phyloP scores from a whole-genome alignment of 2,888 invertebrate genomes.

The Andrena dorsata region DNA sequence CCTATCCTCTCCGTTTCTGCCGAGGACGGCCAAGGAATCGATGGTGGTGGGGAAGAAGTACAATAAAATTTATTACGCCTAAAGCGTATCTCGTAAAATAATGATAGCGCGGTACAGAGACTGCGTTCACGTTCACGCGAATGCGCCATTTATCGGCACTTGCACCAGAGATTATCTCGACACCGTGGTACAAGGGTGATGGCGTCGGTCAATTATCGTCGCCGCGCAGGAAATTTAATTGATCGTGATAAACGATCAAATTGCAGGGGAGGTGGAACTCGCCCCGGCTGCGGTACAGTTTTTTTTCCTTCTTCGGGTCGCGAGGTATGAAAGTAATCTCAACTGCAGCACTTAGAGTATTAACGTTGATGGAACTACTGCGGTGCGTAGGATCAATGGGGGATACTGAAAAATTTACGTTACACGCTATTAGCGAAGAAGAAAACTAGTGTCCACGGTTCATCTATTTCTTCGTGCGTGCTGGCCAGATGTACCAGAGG shows the following conservation, averaged over 20 bases:
- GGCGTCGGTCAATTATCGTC: constrained; percentile 75
- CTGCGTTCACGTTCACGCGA: constrained; percentile 72
- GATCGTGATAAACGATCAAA: constrained; percentile 75
- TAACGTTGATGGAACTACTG: constrained; percentile 37
- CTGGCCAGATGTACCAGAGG: too few species aligned
- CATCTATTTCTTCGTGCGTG: background rate
- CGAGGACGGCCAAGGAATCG: constrained; percentile 48
- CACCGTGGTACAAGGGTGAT: constrained; percentile 71
- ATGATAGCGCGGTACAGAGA: constrained; percentile 69
- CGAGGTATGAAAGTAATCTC: constrained; percentile 62
- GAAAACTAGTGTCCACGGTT: background rate
- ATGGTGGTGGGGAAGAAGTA: constrained; percentile 35
- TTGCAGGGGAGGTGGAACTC: constrained; percentile 61
- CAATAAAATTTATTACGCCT: constrained; percentile 73
- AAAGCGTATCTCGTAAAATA: constrained; percentile 74
- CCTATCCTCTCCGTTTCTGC: constrained; percentile 13
- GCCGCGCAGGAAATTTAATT: constrained; percentile 73
- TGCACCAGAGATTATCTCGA: constrained; percentile 72
- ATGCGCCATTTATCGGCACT: constrained; percentile 75
- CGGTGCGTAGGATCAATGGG: constrained; percentile 10
- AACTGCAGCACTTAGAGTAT: constrained; percentile 40
- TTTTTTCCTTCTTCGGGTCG: constrained; percentile 27
- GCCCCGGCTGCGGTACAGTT: constrained; percentile 28
- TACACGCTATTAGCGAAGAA: background rate
- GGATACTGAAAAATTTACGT: constrained; percentile 13